Conservation (phyloP, 2,888 invertebrate species). For the Phorcus lineatus region DNA sequence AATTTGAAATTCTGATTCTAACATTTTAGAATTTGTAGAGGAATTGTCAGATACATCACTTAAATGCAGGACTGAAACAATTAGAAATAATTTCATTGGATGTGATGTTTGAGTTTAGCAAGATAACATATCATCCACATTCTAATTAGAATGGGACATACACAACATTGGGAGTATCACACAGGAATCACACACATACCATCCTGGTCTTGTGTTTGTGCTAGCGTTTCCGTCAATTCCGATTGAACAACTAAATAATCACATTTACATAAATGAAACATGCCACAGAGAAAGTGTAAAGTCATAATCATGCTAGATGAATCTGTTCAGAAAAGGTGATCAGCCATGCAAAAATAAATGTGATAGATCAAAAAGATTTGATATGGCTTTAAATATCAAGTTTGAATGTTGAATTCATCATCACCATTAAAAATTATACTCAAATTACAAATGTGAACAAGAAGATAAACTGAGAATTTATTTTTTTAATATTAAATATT, state of each 20-base stretch:
- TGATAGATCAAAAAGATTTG: background rate
- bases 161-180: background rate
- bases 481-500: background rate
- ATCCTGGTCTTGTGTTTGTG: slow-evolving; percentile 10
- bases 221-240: slow-evolving; percentile 19
- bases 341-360: background rate
- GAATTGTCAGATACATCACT: too few species aligned
- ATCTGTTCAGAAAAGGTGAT: background rate
- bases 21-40: too few species aligned
- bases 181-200: slow-evolving; percentile 12
- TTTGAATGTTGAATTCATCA: too few species aligned
- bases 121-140: too few species aligned
- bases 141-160: too few species aligned
- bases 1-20: too few species aligned
- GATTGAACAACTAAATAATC: slow-evolving; percentile 19
- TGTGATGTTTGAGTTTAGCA: too few species aligned
- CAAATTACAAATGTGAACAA: background rate
- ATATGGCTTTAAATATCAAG: too few species aligned
- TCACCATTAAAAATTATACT: too few species aligned
- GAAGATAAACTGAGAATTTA: slow-evolving; percentile 6
- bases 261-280: background rate
- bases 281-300: background rate
- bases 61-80: too few species aligned
- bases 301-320: background rate
- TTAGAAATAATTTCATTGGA: too few species aligned